These are phyloP conservation scores for Mesoclemmys tuberculata DNA, from an alignment of 2,113 vertebrate species.

Conservation along the genomic window DNA sequence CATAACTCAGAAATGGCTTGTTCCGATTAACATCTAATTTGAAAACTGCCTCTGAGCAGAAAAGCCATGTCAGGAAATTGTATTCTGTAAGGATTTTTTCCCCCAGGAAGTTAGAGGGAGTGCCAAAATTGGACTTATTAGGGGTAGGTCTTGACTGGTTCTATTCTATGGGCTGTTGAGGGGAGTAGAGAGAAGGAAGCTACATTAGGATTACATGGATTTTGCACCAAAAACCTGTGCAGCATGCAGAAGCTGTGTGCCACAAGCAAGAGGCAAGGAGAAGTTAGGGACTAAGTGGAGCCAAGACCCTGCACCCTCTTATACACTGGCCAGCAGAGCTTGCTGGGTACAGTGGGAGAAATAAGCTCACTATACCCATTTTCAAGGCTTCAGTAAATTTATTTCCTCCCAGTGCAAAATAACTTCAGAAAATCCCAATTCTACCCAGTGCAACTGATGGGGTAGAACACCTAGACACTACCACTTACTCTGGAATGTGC, in stretches of 20 bases:
- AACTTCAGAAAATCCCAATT: not conserved
- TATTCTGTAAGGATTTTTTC: not conserved
- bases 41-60: not conserved
- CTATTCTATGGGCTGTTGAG: not conserved
- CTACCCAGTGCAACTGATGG: not conserved
- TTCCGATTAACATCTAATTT: not conserved
- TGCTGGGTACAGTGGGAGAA: not conserved
- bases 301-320: not conserved
- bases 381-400: not conserved
- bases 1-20: not conserved
- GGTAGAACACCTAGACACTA: not conserved
- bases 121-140: not conserved
- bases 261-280: not conserved
- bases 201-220: not conserved
- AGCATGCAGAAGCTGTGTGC: fast-evolving
- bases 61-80: not conserved
- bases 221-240: not conserved
- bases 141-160: not conserved
- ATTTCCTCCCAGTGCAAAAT: not conserved
- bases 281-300: not conserved
- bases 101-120: not conserved
- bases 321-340: not conserved
- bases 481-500: not conserved
- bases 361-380: not conserved
- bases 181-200: not conserved